phyloP scores from a whole-genome alignment of 37 sponge, comb jelly and placozoan genomes.

The Cladorhizidae sp. region DNA sequence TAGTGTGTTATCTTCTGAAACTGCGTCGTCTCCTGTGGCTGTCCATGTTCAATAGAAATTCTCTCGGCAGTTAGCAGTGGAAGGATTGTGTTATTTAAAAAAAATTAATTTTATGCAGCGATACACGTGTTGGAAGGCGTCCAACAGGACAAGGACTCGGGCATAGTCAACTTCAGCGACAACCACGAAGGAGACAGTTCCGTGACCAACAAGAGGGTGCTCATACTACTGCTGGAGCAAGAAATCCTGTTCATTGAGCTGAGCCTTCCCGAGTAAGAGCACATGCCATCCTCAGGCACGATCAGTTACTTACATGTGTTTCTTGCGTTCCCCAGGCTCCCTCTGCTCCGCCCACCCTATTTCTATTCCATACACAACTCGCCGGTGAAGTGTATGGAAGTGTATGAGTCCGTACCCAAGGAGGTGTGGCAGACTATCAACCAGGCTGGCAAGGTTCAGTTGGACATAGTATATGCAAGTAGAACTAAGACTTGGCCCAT shows the following conservation, averaged over 20 bases:
- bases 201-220: conserved; percentile 43
- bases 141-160: conserved; percentile 77
- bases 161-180: conserved; percentile 60
- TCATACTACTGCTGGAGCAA: conserved; percentile 77
- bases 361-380: conserved; percentile 80
- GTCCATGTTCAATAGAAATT: too few species aligned
- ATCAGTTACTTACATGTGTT: background rate
- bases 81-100: too few species aligned
- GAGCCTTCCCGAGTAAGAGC: conserved; percentile 68
- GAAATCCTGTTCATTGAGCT: conserved; percentile 79
- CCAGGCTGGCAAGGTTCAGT: conserved; percentile 64
- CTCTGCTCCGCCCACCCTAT: conserved; percentile 75
- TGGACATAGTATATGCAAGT: conserved; percentile 46
- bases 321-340: conserved; percentile 48
- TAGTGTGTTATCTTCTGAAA: too few species aligned
- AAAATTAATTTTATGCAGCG: too few species aligned
- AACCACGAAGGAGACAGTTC: conserved; percentile 7
- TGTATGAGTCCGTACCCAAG: conserved; percentile 38
- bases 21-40: too few species aligned
- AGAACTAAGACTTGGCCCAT: conserved; percentile 75
- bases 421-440: conserved; percentile 69
- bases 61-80: too few species aligned
- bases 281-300: background rate
- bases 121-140: conserved; percentile 69
- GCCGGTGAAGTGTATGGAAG: conserved; percentile 59